phyloP scores from a whole-genome alignment of 2,113 vertebrate species.

The Chaetops frenatus region DNA sequence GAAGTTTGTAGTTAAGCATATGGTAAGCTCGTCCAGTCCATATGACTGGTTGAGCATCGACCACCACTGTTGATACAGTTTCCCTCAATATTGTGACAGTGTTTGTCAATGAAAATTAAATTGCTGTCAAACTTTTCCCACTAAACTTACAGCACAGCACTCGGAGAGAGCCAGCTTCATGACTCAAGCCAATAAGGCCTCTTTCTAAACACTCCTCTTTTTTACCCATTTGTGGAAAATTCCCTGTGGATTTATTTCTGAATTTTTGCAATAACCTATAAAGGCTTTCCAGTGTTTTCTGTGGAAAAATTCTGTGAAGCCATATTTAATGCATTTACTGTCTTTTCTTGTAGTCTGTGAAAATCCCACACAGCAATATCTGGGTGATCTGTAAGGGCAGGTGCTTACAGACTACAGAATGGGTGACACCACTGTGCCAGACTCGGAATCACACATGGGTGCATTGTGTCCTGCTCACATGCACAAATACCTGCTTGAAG shows the following conservation, averaged over 20 bases:
- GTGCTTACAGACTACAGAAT: neutral
- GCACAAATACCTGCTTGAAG: neutral
- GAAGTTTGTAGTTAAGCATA: slow-evolving; percentile 77
- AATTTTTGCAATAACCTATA: neutral
- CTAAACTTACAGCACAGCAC: slow-evolving; percentile 73
- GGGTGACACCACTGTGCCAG: fast-evolving
- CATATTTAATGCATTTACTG: neutral
- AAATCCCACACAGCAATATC: neutral
- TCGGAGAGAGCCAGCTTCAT: slow-evolving; percentile 67
- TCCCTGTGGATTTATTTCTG: slow-evolving; percentile 8
- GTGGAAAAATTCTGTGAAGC: neutral
- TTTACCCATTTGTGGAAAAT: slow-evolving; percentile 12
- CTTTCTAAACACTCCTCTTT: slow-evolving; percentile 43
- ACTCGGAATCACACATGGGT: neutral
- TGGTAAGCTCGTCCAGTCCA: slow-evolving; percentile 79
- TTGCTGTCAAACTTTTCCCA: slow-evolving; percentile 81
- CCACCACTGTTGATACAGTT: slow-evolving; percentile 81
- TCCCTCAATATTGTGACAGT: slow-evolving; percentile 82
- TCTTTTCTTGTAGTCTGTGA: neutral
- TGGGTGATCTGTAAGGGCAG: neutral
- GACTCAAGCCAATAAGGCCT: slow-evolving; percentile 73
- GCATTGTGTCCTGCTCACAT: neutral
- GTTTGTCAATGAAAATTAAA: slow-evolving; percentile 84
- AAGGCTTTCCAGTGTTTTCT: neutral
- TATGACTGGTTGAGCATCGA: slow-evolving; percentile 85